Percentiles rank a stretch among this genome's conserved stretches.
Evolutionary conservation across 1,140 invertebrate species (phyloP).

Genomic region (Leptinotarsa lineolata): DNA sequence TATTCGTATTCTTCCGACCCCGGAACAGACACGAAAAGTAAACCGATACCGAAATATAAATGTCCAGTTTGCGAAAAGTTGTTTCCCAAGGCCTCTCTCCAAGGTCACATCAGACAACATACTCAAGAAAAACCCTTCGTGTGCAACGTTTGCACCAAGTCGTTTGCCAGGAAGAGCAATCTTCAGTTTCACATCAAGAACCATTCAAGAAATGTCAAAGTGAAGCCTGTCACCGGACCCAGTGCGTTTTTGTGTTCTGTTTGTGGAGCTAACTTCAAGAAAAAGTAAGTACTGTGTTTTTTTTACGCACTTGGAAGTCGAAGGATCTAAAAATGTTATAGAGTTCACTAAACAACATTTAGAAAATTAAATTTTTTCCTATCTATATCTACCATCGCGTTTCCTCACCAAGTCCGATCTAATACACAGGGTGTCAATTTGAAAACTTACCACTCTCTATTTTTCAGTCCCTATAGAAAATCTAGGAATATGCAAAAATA

Average conservation of each 20-base stretch:
- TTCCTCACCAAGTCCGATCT: too few species aligned
- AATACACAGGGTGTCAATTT: too few species aligned
- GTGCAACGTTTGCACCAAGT: slow-evolving; percentile 63
- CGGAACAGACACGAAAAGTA: slow-evolving; percentile 48
- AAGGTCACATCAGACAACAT: slow-evolving; percentile 72
- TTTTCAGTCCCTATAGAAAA: too few species aligned
- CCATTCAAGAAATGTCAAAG: slow-evolving; percentile 51
- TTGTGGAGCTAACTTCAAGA: slow-evolving; percentile 65
- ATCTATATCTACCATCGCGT: too few species aligned
- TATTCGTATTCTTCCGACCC: slow-evolving; percentile 53
- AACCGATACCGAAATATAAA: slow-evolving; percentile 59
- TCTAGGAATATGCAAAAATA: too few species aligned
- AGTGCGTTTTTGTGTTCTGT: slow-evolving; percentile 61
- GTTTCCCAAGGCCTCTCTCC: slow-evolving; percentile 70
- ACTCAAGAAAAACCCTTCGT: slow-evolving; percentile 78
- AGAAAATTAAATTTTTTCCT: too few species aligned
- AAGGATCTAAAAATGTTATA: background rate
- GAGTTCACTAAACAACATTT: too few species aligned
- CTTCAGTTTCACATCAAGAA: slow-evolving; percentile 62
- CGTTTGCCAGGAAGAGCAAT: slow-evolving; percentile 70
- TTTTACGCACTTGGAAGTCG: background rate
- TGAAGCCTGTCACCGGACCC: slow-evolving; percentile 26
- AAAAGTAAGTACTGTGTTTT: slow-evolving; percentile 62
- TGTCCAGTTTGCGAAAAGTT: slow-evolving; percentile 72
- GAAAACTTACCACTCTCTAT: too few species aligned